Evolutionary conservation across 1,140 invertebrate species (phyloP).

Genomic region (Hyposmocoma kahamanoa): DNA sequence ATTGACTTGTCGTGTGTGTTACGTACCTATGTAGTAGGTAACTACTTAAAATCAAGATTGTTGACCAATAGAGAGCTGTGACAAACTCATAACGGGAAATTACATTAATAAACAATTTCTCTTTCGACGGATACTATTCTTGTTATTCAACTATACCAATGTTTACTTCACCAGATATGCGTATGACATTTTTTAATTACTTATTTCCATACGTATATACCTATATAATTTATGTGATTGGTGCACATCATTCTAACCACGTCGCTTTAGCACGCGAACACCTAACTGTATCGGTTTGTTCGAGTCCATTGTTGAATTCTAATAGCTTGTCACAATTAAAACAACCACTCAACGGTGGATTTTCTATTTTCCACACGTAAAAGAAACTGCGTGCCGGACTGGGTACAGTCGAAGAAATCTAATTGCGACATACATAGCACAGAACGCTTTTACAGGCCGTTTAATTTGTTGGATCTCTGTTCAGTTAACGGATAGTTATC

Average conservation of each 20-base stretch:
- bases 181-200: no score
- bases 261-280: conserved; percentile 51
- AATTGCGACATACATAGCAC: conserved; percentile 33
- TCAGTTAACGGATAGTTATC: neutral
- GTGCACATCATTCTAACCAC: conserved; percentile 51
- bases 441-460: neutral
- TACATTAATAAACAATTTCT: conserved; percentile 35
- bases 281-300: conserved; percentile 60
- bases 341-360: conserved; percentile 67
- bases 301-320: conserved; percentile 58
- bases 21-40: no score
- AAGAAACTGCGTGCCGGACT: conserved; percentile 61
- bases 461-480: neutral
- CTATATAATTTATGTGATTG: conserved; percentile 35
- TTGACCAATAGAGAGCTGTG: conserved; percentile 9
- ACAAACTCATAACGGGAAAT: conserved; percentile 21
- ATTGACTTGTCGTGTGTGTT: no score
- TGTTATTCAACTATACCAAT: conserved; percentile 17
- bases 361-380: conserved; percentile 72
- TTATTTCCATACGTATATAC: conserved; percentile 31
- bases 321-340: conserved; percentile 65
- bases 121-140: conserved; percentile 30
- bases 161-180: conserved; percentile 11
- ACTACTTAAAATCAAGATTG: conserved; percentile 9
- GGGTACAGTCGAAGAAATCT: conserved; percentile 52